These are phyloP conservation scores for Cynocephalus volans DNA, from an alignment of 2,113 vertebrate species.

Conservation along the genomic window DNA sequence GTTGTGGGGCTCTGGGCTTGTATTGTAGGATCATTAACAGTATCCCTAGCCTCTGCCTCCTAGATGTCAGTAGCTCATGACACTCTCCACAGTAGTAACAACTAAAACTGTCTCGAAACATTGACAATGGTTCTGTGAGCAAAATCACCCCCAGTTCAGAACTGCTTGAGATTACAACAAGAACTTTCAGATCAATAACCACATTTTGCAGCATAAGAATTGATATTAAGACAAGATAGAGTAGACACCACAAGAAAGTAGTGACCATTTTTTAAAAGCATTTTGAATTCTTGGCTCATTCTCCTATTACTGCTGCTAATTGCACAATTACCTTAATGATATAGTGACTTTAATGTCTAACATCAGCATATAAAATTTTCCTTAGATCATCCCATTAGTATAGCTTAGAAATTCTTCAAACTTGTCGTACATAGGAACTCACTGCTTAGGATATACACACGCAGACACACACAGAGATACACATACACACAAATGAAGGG, in stretches of 20 bases:
- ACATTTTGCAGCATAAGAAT: background rate
- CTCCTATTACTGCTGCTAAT: background rate
- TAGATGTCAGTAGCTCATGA: background rate
- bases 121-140: background rate
- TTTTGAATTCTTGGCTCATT: background rate
- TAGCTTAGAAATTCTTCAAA: background rate
- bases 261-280: no score
- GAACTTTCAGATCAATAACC: background rate
- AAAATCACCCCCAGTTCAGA: accelerated
- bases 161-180: background rate
- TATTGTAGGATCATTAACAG: no score
- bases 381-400: background rate
- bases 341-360: background rate
- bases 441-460: background rate
- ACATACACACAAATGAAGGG: no score
- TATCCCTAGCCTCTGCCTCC: background rate
- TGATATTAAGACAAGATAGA: background rate
- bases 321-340: background rate
- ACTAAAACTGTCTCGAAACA: background rate
- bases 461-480: background rate
- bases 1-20: background rate
- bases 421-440: background rate
- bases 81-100: accelerated
- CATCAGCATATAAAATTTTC: background rate
- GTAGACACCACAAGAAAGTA: background rate